Base-by-base conservation (phyloP, 2,797 vertebrate species). In the Muraenolepis orangiensis region DNA sequence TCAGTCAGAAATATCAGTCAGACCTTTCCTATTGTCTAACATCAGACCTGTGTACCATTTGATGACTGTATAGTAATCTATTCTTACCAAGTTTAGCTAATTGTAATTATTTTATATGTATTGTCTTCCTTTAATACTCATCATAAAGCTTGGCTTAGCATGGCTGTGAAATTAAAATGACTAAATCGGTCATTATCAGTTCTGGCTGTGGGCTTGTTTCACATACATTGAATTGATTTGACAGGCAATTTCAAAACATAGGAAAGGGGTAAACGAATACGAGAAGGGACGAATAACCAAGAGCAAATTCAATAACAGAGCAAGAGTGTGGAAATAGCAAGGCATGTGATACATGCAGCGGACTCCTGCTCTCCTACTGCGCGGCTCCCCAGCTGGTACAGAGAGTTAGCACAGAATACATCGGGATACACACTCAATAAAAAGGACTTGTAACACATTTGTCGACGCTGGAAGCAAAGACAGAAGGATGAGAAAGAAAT, bases 1-100 rank as follows among this genome's bases (percentile, higher is more conserved):
- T n/a, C 64, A 72, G 46, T 78, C 77, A 75, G 51, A 74, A 46
- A 78, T 57, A 16, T 12, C 34, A 6, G 79, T 57, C 40, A 64
- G 42, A 67, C 23, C 16, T 73, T 46, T 66, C 0, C 72, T 66
- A 64, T 26, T 28, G 7, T 16, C 72, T n/a, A n/a, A n/a, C n/a
- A n/a, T n/a, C n/a, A n/a, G n/a, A n/a, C n/a, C n/a, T n/a, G n/a
- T n/a, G n/a, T n/a, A 76, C 73, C 32, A 66, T 29, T 36, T 11
- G 40, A 38, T 75, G 18, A 46, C 36, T 66, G n/a, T n/a, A n/a
- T 18, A 57, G 34, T 40, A 26, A 75, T 66, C 57, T 31, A 29
- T 34, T 1, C 11, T 11, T 34, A n/a, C n/a, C 14, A 38, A 16
- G 18, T 12, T 29, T 68, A 3, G 20, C 66, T 68, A 30, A 20